Evolutionary conservation across 2,113 vertebrate species (phyloP).

Genomic region (Pseudorhombus dupliciocellatus): DNA sequence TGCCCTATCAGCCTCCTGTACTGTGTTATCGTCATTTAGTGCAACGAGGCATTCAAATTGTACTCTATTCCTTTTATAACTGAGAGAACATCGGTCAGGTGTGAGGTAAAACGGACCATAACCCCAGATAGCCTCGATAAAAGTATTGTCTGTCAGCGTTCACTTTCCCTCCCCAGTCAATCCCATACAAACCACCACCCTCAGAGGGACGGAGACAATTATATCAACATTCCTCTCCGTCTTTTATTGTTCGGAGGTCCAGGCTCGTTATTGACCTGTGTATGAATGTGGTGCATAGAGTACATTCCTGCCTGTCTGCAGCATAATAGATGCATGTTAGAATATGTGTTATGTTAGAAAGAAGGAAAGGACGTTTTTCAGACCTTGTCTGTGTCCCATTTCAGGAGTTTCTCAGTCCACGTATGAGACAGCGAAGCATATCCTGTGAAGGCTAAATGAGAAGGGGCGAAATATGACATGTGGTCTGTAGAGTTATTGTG

Average conservation of each 20-base stretch:
- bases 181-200: neutral
- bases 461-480: too few species aligned
- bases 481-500: too few species aligned
- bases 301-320: too few species aligned
- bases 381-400: too few species aligned
- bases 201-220: neutral
- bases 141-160: slow-evolving; percentile 1
- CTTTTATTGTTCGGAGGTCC: too few species aligned
- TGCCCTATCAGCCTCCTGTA: slow-evolving; percentile 7
- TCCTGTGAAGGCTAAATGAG: too few species aligned
- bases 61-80: slow-evolving; percentile 14
- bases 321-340: too few species aligned
- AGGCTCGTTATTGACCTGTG: too few species aligned
- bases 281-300: too few species aligned
- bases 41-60: slow-evolving; percentile 13
- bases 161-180: slow-evolving; percentile 1
- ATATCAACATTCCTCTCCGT: too few species aligned
- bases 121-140: neutral
- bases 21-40: slow-evolving; percentile 3
- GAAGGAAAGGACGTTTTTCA: neutral
- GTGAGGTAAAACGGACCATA: slow-evolving; percentile 5
- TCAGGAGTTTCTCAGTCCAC: neutral
- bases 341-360: neutral
- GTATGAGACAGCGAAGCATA: too few species aligned
- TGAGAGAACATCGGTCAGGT: slow-evolving; percentile 5